Base-by-base conservation (phyloP, 2,113 vertebrate genomes). In the Pampusana beccarii region DNA sequence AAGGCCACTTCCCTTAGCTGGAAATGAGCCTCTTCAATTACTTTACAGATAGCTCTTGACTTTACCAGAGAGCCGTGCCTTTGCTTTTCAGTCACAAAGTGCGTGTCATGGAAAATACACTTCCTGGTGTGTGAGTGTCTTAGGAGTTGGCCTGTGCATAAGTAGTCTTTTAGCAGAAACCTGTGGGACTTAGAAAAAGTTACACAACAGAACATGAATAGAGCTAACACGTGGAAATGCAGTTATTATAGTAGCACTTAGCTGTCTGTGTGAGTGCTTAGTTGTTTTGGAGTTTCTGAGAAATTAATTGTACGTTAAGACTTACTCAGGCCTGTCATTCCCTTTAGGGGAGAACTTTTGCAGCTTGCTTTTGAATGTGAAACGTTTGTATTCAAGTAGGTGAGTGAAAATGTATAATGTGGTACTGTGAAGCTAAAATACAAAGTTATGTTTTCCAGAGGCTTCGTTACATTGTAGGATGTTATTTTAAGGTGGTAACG, bases 41-140 rank as follows among this genome's bases (percentile, higher is more conserved):
- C 71, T 95, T 83, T 66, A 6, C 69, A 86, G 83, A 7, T 77
- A 86, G 77, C 57, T 92, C 70, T 86, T 78, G 48, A 40, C 79
- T 95, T 96, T 85, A 72, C 81, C 89, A 72, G 73, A 91, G 50
- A 54, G n/a, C 72, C 44, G 0, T 80, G 16, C 25, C 80, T 95
- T 88, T 96, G 80, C 70, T 83, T 95, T 92, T 94, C 61, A 83
- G 90, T 96, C 91, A 90, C 75, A 93, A 92, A 88, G 48, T 42
- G 18, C 4, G 2, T 58, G 26, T 80, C 46, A 25, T 71, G 69
- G 25, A 61, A 88, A 86, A 89, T 57, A 51, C 4, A 4, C n/a
- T 87, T 86, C 12, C 46, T 17, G 11, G 61, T 50, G 24, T 46
- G 24, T 65, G 86, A 80, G 36, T 0, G 0, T 65, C 15, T 56